A percentile compares a stretch with the other conserved stretches of the same genome.
Evolutionary conservation across 2,797 vertebrate genomes (phyloP).

Genomic region (Pseudocheirus occidentalis): DNA sequence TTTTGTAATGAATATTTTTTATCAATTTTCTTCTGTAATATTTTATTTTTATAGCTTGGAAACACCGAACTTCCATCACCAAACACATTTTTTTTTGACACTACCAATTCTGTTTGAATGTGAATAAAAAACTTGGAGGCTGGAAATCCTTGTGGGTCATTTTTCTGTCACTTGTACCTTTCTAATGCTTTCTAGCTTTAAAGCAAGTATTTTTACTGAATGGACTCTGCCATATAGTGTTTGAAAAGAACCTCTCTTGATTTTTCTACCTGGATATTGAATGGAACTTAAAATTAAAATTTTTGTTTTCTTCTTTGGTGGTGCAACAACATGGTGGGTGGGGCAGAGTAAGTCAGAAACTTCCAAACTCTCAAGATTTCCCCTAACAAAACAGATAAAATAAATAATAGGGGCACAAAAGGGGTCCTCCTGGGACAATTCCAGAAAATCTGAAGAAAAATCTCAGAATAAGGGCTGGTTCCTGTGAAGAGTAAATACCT

Average conservation of each 20-base stretch:
- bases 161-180: neutral
- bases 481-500: too few species aligned
- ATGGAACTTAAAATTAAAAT: neutral
- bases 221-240: neutral
- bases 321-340: rapidly evolving
- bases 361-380: too few species aligned
- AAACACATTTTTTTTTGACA: rapidly evolving
- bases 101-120: rapidly evolving
- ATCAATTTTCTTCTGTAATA: neutral
- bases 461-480: too few species aligned
- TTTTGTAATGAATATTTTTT: neutral
- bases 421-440: too few species aligned
- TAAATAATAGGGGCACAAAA: too few species aligned
- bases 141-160: neutral
- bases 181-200: neutral
- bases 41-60: neutral
- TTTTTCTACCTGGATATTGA: neutral
- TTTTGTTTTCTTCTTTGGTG: neutral
- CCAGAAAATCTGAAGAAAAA: too few species aligned
- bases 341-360: too few species aligned
- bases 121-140: neutral
- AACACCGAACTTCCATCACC: neutral
- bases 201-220: neutral
- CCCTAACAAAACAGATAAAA: too few species aligned
- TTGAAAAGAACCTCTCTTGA: neutral